These are phyloP conservation scores for Lasioglossum marginatum DNA, from an alignment of 2,888 invertebrate species.

Conservation along the genomic window DNA sequence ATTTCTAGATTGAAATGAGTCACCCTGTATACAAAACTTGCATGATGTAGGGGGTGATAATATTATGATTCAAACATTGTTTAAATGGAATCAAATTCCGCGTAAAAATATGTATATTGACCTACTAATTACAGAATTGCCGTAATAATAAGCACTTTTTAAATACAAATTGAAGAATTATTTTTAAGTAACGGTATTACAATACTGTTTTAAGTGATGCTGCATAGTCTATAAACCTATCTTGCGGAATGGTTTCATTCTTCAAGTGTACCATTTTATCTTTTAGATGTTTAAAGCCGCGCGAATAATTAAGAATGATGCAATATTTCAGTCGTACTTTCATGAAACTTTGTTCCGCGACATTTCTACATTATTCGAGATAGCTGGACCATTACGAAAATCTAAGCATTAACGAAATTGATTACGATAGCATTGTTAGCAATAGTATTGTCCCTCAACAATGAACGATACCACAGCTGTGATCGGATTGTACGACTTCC, in stretches of 20 bases:
- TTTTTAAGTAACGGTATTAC: too few species aligned
- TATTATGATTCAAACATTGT: too few species aligned
- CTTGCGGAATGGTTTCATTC: neutral
- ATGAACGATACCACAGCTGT: constrained; percentile 35
- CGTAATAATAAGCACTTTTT: too few species aligned
- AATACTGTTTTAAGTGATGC: too few species aligned
- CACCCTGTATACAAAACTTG: neutral
- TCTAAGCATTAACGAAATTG: constrained; percentile 22
- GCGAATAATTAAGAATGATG: neutral
- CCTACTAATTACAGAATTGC: too few species aligned
- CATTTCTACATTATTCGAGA: neutral
- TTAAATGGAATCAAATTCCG: too few species aligned
- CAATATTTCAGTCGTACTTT: neutral
- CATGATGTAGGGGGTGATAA: too few species aligned
- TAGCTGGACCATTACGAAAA: neutral
- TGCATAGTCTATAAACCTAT: neutral
- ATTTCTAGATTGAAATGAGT: neutral
- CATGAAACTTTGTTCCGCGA: neutral
- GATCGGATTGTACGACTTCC: constrained; percentile 31
- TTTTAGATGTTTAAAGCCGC: neutral
- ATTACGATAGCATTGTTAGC: constrained; percentile 16
- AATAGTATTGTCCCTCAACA: constrained; percentile 16
- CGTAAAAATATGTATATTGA: too few species aligned
- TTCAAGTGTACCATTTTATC: neutral
- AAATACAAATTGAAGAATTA: too few species aligned